Conservation (phyloP, 2,113 vertebrate species). For the Centropus unirufus region DNA sequence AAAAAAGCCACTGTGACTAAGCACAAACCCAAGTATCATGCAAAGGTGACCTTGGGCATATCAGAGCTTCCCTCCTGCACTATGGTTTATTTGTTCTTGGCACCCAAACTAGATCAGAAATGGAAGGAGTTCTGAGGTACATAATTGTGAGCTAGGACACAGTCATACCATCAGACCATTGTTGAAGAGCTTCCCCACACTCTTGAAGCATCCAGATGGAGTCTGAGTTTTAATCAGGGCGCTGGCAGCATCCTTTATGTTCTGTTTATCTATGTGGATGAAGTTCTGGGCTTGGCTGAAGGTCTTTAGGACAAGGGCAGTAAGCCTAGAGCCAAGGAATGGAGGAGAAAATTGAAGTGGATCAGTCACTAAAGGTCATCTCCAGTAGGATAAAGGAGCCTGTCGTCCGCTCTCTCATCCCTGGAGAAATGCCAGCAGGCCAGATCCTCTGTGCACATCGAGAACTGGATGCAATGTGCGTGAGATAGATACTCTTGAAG, state of each 20-base stretch:
- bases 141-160: not conserved
- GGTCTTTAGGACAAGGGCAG: slow-evolving; percentile 77
- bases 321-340: slow-evolving; percentile 64
- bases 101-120: not conserved
- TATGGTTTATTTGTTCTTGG: not conserved
- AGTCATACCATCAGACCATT: slow-evolving; percentile 73
- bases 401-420: not conserved
- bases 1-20: not conserved
- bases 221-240: slow-evolving; percentile 46
- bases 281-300: slow-evolving; percentile 70
- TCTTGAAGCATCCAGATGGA: slow-evolving; percentile 72
- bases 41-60: not conserved
- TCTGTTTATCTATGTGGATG: slow-evolving; percentile 70
- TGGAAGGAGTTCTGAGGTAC: not conserved
- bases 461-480: not conserved
- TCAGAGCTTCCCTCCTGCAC: not conserved
- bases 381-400: not conserved
- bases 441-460: not conserved
- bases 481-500: not conserved
- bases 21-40: not conserved
- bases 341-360: not conserved
- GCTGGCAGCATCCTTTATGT: slow-evolving; percentile 62
- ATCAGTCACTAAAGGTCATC: not conserved
- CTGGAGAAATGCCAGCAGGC: not conserved
- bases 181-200: slow-evolving; percentile 74